Evolutionary conservation across 2,888 invertebrate genomes (phyloP).

Genomic region (Drosophila melanocephala): DNA sequence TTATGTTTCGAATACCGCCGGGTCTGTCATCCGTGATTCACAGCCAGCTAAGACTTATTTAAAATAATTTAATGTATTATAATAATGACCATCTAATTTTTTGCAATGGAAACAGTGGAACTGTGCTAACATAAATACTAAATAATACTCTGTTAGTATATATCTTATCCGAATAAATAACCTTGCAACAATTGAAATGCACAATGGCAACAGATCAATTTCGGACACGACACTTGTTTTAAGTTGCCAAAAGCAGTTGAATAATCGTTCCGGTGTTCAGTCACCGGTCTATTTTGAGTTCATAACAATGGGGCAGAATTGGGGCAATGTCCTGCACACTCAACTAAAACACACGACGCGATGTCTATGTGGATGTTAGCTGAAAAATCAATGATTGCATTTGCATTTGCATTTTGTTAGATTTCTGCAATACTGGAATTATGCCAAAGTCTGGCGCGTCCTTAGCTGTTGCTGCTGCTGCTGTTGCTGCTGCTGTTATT

Average conservation of each 20-base stretch:
- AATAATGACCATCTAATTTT: not conserved
- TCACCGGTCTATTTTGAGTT: slow-evolving; percentile 4
- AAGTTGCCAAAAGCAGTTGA: slow-evolving; percentile 11
- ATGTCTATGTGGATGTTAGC: slow-evolving; percentile 66
- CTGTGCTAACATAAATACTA: not conserved
- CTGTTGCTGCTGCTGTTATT: slow-evolving; percentile 7
- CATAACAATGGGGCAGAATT: slow-evolving; percentile 9
- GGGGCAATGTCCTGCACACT: slow-evolving; percentile 29
- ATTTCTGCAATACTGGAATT: slow-evolving; percentile 71
- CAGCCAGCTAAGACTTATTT: not conserved
- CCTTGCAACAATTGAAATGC: not conserved
- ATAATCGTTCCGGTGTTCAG: slow-evolving; percentile 5
- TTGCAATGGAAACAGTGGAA: not conserved
- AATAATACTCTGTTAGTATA: too few relatives aligned
- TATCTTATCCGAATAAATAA: not conserved
- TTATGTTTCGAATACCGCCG: not conserved
- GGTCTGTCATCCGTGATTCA: not conserved
- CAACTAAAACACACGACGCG: slow-evolving; percentile 38
- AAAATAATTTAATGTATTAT: not conserved
- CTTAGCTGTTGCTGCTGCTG: slow-evolving; percentile 27
- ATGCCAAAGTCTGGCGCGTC: slow-evolving; percentile 68
- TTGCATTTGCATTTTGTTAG: slow-evolving; percentile 79
- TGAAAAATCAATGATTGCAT: slow-evolving; percentile 79
- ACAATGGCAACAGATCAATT: slow-evolving; percentile 7
- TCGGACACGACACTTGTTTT: slow-evolving; percentile 7